Base-by-base conservation (phyloP, 1,140 invertebrate genomes). In the Hormaphis cornu region DNA sequence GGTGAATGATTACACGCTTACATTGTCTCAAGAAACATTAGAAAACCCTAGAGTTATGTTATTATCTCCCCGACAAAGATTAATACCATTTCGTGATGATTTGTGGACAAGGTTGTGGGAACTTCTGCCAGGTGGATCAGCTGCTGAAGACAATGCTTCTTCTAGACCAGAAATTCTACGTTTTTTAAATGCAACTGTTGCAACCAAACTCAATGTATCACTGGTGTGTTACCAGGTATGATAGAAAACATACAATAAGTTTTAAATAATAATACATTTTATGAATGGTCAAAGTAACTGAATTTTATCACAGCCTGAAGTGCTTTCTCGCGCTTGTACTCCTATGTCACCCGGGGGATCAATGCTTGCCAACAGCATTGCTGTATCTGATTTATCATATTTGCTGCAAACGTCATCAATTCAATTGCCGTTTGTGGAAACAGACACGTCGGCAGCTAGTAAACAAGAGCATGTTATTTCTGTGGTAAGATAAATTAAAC, bases 391-490 rank as follows among this genome's bases (percentile, higher is more conserved):
- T 48, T 12, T 66, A 9, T 50, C 61, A 24, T 44, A 66, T 8
- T 66, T 44, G 0, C 35, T 48, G 14, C 40, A 70, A n/a, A 70
- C 56, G 1, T 50, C 35, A 37, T 28, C 48, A 0, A 71, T 72
- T 52, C 73, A 72, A 59, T 77, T 92, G 70, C 90, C 89, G 0
- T 93, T 93, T 77, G 80, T 86, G 48, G 89, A 92, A 76, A 81
- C 86, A n/a, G 89, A 93, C 78, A 88, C 85, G 28, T 91, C 89
- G 74, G 91, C 89, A 5, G 89, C 89, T 12, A 90, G 88, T 72
- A 89, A 89, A 74, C 89, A 91, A 75, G 89, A 93, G 73, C 89
- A 93, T 77, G 84, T 92, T 37, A 88, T 91, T 4, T 89, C 89
- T 1, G 89, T 91, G 75, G 87, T 88, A 73, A 80, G 80, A 79